Conservation (phyloP, 2,888 invertebrate species). For the Anthrax anthrax region DNA sequence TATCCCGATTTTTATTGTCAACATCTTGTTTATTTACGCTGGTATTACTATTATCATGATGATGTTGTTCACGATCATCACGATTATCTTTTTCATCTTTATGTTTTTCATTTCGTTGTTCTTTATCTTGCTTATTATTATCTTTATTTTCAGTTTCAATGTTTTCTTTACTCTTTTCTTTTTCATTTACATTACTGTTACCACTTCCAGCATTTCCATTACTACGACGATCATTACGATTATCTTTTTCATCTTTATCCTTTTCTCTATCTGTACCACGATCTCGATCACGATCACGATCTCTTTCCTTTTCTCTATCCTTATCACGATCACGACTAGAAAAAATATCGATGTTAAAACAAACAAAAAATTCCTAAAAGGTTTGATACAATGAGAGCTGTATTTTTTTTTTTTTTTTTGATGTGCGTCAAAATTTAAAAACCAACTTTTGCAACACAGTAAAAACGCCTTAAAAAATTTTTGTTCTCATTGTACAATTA, state of each 20-base stretch:
- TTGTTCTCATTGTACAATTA: too few species aligned
- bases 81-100: neutral
- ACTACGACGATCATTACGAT: neutral
- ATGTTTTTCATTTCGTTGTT: neutral
- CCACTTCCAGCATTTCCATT: constrained; percentile 1
- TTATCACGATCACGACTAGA: constrained; percentile 7
- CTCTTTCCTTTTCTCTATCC: constrained; percentile 6
- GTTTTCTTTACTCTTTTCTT: constrained; percentile 1
- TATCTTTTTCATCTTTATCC: constrained; percentile 11
- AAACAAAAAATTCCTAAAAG: too few species aligned
- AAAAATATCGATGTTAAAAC: neutral
- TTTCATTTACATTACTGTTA: constrained; percentile 5
- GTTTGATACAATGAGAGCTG: too few species aligned
- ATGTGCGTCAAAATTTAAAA: too few species aligned
- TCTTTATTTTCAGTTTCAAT: constrained; percentile 2
- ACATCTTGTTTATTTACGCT: too few species aligned
- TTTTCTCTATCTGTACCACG: constrained; percentile 10
- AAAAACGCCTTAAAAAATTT: neutral
- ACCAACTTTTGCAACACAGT: neutral
- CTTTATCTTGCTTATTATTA: neutral
- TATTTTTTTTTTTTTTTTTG: neutral
- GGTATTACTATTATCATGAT: neutral
- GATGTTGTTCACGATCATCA: neutral
- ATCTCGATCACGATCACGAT: constrained; percentile 9
- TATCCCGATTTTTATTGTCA: neutral